Percentiles rank a stretch among this genome's conserved stretches.
Evolutionary conservation across 2,888 invertebrate species (phyloP).

Genomic region (Pterostichus madidus): DNA sequence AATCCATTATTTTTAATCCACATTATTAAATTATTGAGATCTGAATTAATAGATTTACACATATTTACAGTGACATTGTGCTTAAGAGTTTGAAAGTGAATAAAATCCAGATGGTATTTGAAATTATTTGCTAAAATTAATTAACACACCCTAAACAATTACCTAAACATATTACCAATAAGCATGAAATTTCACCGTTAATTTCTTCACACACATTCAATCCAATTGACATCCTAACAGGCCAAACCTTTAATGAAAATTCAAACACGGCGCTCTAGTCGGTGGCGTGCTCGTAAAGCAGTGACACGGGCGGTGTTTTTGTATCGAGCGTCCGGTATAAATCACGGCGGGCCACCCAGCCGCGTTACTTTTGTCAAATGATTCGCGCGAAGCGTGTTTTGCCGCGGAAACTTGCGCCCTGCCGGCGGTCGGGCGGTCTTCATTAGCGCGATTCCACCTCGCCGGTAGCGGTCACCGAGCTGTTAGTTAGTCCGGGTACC

Average conservation of each 20-base stretch:
- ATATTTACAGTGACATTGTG: too few relatives aligned
- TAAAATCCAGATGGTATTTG: background rate
- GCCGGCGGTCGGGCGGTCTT: slow-evolving; percentile 1
- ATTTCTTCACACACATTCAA: slow-evolving; percentile 24
- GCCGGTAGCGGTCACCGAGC: background rate
- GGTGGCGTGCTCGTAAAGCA: slow-evolving; percentile 8
- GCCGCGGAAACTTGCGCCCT: slow-evolving; percentile 31
- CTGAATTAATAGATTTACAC: too few relatives aligned
- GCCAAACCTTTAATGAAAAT: slow-evolving; percentile 45
- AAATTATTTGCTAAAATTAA: background rate
- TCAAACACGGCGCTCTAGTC: slow-evolving; percentile 29
- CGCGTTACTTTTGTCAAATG: slow-evolving; percentile 39
- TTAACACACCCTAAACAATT: slow-evolving; percentile 20
- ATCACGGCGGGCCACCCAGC: slow-evolving; percentile 42
- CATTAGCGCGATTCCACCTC: slow-evolving; percentile 31
- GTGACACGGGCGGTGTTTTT: slow-evolving; percentile 17
- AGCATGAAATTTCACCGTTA: slow-evolving; percentile 7
- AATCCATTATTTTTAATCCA: too few relatives aligned
- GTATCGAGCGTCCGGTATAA: slow-evolving; percentile 33
- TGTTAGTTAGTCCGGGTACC: too few relatives aligned
- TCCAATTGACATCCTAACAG: background rate
- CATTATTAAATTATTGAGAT: too few relatives aligned
- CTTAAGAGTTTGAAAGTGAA: background rate
- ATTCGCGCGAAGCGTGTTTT: slow-evolving; percentile 29
- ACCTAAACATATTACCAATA: slow-evolving; percentile 19